Base-by-base conservation (phyloP, 2,888 invertebrate genomes). In the Tiliacea aurago region DNA sequence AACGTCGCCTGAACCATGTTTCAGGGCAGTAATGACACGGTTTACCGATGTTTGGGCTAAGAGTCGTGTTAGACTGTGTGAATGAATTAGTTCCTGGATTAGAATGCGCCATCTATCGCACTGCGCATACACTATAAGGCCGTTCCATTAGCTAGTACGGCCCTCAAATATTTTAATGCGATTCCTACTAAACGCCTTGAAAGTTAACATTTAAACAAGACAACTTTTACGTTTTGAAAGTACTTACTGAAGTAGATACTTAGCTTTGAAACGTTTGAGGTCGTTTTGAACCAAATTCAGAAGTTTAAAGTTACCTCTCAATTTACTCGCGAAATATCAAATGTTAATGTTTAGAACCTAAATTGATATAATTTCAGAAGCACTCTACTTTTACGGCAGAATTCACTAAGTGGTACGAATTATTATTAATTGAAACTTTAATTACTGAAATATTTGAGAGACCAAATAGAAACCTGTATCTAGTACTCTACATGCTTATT, bases 181-280 rank as follows among this genome's bases (percentile, higher is more conserved):
- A 51, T 80, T 64, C 59, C 47, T 66, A 70, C 59, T 70, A 76
- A 78, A 81, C 63, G 70, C 59, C 63, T 61, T 69, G 67, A 81
- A 66, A 74, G 64, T 73, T 83, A 70, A 69, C 67, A 83, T 45
- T 83, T 67, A 72, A 73, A 63, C 66, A 69, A 70, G 74, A 81
- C 62, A 81, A 81, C 76, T 81, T 78, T 81, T 69, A 83, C 73
- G 73, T 74, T 83, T 79, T 67, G 49, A 53, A 80, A 73, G 67
- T 79, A 65, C 70, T 81, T 65, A 75, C 58, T 59, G 63, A 81
- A 71, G 33, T 33, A 71, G 66, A 70, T 56, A 73, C 66, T 64
- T 61, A 58, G 47, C 56, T 83, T 62, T 55, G 59, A 70, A 83
- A 68, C 67, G 70, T 70, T 74, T 83, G 70, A 79, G 59, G 67